Conservation (phyloP, 35 echinoderm and acorn worm species). For the Ophiothrix spiculata region DNA sequence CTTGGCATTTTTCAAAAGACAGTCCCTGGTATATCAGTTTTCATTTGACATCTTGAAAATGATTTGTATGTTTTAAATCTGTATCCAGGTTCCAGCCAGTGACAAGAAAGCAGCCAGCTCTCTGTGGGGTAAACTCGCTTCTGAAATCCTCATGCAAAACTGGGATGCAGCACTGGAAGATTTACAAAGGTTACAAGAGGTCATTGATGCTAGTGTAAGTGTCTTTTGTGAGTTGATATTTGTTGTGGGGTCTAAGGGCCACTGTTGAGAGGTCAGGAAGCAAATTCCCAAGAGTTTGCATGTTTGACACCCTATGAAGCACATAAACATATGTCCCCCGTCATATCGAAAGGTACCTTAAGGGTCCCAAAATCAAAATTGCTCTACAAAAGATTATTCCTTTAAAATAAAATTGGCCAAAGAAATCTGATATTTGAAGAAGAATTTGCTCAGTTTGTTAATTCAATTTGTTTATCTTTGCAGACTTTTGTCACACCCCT, state of each 20-base stretch:
- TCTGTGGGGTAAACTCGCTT: constrained; percentile 95
- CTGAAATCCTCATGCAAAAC: constrained; percentile 92
- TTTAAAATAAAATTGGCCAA: neutral
- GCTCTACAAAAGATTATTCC: neutral
- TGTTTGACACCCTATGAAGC: too few relatives aligned
- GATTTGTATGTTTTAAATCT: neutral
- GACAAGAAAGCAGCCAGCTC: constrained; percentile 84
- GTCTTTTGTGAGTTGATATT: too few relatives aligned
- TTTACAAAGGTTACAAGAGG: constrained; percentile 77
- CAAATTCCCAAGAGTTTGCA: too few relatives aligned
- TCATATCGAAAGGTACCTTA: too few relatives aligned
- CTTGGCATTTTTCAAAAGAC: too few relatives aligned
- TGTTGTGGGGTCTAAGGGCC: too few relatives aligned
- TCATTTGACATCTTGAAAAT: too few relatives aligned
- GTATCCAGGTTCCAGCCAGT: constrained; percentile 59
- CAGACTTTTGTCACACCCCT: constrained; percentile 81
- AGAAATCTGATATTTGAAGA: neutral
- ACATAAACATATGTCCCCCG: too few relatives aligned
- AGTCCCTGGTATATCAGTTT: too few relatives aligned
- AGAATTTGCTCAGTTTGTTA: neutral
- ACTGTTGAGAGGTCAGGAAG: too few relatives aligned
- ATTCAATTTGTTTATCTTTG: constrained; percentile 20
- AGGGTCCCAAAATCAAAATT: too few relatives aligned
- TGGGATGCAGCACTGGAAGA: constrained; percentile 98
- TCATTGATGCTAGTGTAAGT: constrained; percentile 88